Conservation (phyloP, 2,113 vertebrate species). For the Oreotrochilus melanogaster region DNA sequence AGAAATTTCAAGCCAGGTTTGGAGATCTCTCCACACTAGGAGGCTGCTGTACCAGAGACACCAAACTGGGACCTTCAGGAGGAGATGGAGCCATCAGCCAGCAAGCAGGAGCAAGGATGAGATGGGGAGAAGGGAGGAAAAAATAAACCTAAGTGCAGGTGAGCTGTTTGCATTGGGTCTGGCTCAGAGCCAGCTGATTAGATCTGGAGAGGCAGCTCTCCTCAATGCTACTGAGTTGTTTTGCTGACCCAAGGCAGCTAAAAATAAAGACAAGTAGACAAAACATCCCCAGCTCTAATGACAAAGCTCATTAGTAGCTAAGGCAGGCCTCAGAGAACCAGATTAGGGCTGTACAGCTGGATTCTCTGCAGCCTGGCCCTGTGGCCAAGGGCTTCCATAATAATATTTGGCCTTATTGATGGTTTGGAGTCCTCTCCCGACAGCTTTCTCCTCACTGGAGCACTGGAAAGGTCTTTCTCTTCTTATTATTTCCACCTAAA, state of each 20-base stretch:
- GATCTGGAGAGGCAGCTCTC: not conserved
- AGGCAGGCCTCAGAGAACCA: not conserved
- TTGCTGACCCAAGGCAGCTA: not conserved
- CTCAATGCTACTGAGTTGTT: not conserved
- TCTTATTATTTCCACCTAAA: not conserved
- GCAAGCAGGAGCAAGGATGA: not conserved
- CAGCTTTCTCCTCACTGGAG: not conserved
- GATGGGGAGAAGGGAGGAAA: not conserved
- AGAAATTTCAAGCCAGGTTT: not conserved
- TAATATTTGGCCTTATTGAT: not conserved
- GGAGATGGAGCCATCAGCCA: accelerated
- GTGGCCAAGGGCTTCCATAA: accelerated
- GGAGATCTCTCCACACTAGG: accelerated
- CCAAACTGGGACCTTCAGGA: not conserved
- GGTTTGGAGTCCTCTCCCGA: not conserved
- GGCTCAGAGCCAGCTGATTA: not conserved
- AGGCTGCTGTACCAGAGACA: not conserved
- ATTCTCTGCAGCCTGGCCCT: not conserved
- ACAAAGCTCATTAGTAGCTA: not conserved
- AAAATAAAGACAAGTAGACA: constrained; percentile 7
- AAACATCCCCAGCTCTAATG: not conserved
- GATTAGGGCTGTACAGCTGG: not conserved
- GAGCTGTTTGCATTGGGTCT: accelerated
- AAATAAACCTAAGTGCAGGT: not conserved
- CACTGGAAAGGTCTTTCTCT: not conserved